phyloP scores from a whole-genome alignment of 2,113 vertebrate species.

The Corythoichthys intestinalis region DNA sequence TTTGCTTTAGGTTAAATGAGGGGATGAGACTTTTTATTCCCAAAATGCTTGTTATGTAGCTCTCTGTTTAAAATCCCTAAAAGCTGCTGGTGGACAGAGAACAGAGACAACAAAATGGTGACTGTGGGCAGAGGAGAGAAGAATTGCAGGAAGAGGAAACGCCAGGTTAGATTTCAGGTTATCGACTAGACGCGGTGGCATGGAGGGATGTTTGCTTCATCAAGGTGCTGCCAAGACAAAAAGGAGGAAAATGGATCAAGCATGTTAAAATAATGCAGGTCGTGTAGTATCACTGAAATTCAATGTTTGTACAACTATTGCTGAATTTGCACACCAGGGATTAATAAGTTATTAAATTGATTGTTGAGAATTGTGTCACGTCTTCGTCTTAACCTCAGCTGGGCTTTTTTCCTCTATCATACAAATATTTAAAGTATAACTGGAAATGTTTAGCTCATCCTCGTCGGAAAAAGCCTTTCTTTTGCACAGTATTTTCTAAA shows the following conservation, averaged over 20 bases:
- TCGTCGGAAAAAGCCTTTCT: no score
- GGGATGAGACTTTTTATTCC: constrained; percentile 47
- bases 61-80: constrained; percentile 38
- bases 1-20: constrained; percentile 39
- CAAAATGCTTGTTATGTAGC: constrained; percentile 37
- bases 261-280: neutral
- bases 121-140: constrained; percentile 35
- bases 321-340: neutral
- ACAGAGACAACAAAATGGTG: constrained; percentile 39
- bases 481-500: no score
- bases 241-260: neutral
- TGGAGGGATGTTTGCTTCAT: constrained; percentile 32
- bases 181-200: constrained; percentile 43
- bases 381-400: no score
- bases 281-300: neutral
- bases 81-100: constrained; percentile 18
- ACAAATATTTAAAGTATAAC: no score
- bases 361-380: no score
- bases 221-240: neutral
- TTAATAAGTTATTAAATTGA: no score
- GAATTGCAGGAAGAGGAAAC: constrained; percentile 53
- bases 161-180: constrained; percentile 56
- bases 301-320: neutral
- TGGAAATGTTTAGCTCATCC: no score
- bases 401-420: no score